Conservation (phyloP, 2,113 vertebrate genomes). For the Damaliscus lunatus region DNA sequence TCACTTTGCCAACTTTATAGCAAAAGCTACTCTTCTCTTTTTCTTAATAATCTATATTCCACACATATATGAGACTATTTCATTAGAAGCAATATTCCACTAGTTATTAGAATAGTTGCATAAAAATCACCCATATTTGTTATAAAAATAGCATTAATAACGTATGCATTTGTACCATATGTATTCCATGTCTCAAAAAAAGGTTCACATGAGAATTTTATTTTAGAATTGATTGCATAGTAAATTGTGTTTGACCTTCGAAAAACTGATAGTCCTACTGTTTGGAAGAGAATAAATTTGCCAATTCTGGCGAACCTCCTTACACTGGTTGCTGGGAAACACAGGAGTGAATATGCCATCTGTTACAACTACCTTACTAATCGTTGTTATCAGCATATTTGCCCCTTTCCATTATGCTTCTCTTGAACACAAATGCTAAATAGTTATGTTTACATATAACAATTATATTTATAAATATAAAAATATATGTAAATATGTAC, state of each 20-base stretch:
- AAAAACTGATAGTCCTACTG: neutral
- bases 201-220: neutral
- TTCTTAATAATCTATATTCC: neutral
- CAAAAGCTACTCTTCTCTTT: neutral
- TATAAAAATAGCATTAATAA: neutral
- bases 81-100: neutral
- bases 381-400: neutral
- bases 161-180: neutral
- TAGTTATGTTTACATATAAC: neutral
- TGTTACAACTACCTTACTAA: neutral
- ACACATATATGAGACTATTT: neutral
- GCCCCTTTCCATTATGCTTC: neutral
- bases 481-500: neutral
- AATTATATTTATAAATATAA: neutral
- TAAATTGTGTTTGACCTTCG: neutral
- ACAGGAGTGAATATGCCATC: neutral
- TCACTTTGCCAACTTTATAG: neutral
- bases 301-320: neutral
- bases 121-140: neutral
- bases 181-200: neutral
- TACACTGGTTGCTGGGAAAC: neutral
- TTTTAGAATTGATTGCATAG: neutral
- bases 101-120: neutral
- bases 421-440: neutral
- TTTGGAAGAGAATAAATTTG: neutral